phyloP scores from a whole-genome alignment of 1,140 invertebrate genomes.

The Zophobas atratus region DNA sequence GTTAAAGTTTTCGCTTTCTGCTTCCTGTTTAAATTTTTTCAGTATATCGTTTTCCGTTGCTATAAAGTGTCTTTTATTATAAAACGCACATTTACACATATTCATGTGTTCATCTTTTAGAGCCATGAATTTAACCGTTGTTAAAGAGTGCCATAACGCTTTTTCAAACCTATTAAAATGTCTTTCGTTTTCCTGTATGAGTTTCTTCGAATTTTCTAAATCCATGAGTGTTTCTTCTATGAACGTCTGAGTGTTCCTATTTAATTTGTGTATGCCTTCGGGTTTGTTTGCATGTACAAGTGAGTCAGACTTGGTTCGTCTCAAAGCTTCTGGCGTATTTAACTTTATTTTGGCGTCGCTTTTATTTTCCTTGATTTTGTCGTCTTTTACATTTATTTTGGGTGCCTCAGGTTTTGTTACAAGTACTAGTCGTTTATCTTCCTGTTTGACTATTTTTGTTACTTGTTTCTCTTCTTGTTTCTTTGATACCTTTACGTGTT shows the following conservation, averaged over 20 bases:
- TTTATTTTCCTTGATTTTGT: too few relatives aligned
- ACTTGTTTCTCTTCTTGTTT: background rate
- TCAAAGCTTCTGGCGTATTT: background rate
- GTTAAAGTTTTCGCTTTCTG: background rate
- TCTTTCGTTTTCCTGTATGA: constrained; percentile 11
- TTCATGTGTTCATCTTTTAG: constrained; percentile 9
- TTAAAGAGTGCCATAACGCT: constrained; percentile 4
- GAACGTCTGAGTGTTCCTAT: too few relatives aligned
- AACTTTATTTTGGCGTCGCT: background rate
- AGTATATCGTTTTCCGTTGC: constrained; percentile 1
- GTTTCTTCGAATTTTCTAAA: constrained; percentile 15
- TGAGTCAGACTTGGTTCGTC: constrained; percentile 2
- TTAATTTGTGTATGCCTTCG: constrained; percentile 7
- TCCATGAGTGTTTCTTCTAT: background rate
- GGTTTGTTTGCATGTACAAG: background rate
- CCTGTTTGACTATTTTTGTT: background rate
- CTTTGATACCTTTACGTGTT: background rate
- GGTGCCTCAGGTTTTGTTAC: too few relatives aligned
- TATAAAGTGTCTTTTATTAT: constrained; percentile 29
- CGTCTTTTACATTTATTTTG: background rate
- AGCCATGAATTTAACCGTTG: constrained; percentile 9
- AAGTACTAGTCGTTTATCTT: too few relatives aligned
- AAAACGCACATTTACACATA: constrained; percentile 22
- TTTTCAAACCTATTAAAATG: constrained; percentile 39
- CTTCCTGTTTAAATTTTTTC: constrained; percentile 1